Percentiles rank a stretch among this genome's conserved stretches.
Conservation (phyloP, 2,113 vertebrate genomes). For the Muntiacus muntjak region DNA sequence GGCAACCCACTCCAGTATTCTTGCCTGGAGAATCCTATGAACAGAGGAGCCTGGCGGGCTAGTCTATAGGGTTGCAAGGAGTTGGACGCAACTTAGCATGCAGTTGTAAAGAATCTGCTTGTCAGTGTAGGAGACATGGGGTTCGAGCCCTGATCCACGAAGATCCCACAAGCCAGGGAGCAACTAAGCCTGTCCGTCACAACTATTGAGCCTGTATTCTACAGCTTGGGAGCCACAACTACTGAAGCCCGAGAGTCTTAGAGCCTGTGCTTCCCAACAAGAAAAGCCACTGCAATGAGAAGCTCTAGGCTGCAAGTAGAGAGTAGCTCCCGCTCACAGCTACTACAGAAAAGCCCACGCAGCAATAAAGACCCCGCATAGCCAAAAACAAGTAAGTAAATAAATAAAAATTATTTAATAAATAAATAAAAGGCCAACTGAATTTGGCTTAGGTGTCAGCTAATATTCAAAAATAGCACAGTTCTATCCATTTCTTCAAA, state of each 20-base stretch:
- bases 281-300: neutral
- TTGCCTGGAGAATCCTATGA: neutral
- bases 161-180: neutral
- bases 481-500: conserved; percentile 1
- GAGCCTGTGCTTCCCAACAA: neutral
- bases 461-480: neutral
- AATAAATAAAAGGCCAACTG: neutral
- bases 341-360: neutral
- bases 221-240: neutral
- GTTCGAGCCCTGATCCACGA: neutral
- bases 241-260: neutral
- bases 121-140: neutral
- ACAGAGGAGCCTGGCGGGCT: neutral
- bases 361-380: neutral
- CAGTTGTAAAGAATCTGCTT: neutral
- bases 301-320: neutral
- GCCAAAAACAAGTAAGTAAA: neutral
- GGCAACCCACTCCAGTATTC: neutral
- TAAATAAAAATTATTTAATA: neutral
- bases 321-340: neutral
- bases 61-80: neutral
- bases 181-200: neutral
- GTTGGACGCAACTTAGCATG: rapidly evolving
- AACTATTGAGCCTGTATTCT: neutral
- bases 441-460: neutral